phyloP scores from a whole-genome alignment of 2,888 invertebrate species.

The Zygaena filipendulae region DNA sequence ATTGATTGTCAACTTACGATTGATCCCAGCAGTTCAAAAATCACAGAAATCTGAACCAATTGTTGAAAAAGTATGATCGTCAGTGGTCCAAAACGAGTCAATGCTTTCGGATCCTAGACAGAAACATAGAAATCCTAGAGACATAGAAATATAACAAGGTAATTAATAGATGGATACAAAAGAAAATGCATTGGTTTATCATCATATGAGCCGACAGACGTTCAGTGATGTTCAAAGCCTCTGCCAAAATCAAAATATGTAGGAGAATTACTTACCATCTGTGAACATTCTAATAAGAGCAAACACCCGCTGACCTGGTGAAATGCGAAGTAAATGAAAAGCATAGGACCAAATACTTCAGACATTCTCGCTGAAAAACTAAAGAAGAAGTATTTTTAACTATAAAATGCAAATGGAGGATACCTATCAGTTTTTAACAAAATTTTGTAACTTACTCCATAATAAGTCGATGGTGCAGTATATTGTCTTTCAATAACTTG shows the following conservation, averaged over 20 bases:
- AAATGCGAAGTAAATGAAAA: conserved; percentile 21
- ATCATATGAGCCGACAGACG: too few relatives aligned
- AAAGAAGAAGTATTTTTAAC: too few relatives aligned
- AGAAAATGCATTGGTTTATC: too few relatives aligned
- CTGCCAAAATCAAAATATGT: too few relatives aligned
- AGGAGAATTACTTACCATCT: conserved; percentile 22
- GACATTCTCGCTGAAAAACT: conserved; percentile 22
- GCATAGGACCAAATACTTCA: conserved; percentile 22
- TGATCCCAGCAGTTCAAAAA: conserved; percentile 21
- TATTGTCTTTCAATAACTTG: conserved; percentile 8
- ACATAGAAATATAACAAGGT: too few relatives aligned
- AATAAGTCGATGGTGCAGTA: conserved; percentile 13
- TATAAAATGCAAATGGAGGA: too few relatives aligned
- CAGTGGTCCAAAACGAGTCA: conserved; percentile 15
- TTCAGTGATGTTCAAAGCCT: too few relatives aligned
- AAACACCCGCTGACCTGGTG: conserved; percentile 23
- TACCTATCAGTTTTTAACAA: too few relatives aligned
- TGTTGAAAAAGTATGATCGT: conserved; percentile 20
- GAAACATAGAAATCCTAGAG: too few relatives aligned
- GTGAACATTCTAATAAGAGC: conserved; percentile 23
- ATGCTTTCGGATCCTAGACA: conserved; percentile 15
- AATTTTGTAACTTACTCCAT: conserved; percentile 12
- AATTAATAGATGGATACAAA: too few relatives aligned
- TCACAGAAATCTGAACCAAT: conserved; percentile 20
- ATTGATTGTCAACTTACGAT: conserved; percentile 18